These are phyloP conservation scores for Neostethus bicornis DNA, from an alignment of 2,797 vertebrate species.

Conservation along the genomic window DNA sequence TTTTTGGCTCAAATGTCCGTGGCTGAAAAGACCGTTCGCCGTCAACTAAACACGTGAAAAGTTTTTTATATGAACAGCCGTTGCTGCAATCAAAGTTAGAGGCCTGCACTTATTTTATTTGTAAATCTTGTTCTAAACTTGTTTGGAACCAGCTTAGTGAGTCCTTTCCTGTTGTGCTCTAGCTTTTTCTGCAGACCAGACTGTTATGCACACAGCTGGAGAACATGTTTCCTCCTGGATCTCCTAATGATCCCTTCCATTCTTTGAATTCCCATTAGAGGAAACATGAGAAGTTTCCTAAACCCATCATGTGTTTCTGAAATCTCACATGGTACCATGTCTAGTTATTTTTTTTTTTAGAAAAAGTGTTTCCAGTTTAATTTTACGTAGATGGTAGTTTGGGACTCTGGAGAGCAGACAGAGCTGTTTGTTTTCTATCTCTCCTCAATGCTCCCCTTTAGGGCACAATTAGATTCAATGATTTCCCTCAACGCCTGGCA, in stretches of 20 bases:
- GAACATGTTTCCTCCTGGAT: too few relatives aligned
- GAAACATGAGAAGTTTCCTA: not conserved
- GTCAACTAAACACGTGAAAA: too few relatives aligned
- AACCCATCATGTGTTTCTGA: not conserved
- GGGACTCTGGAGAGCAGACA: slow-evolving; percentile 32
- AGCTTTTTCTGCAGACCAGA: not conserved
- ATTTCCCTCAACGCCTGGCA: slow-evolving; percentile 50
- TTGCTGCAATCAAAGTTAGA: too few relatives aligned
- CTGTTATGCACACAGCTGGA: not conserved
- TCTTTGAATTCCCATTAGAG: too few relatives aligned
- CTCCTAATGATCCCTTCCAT: too few relatives aligned
- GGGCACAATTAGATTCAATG: slow-evolving; percentile 59
- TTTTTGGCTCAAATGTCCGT: too few relatives aligned
- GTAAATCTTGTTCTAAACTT: not conserved
- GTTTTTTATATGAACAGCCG: too few relatives aligned
- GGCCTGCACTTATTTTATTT: too few relatives aligned
- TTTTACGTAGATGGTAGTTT: slow-evolving; percentile 27
- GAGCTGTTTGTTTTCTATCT: slow-evolving; percentile 21
- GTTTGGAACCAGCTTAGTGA: not conserved
- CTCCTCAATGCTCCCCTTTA: slow-evolving; percentile 22
- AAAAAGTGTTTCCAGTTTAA: slow-evolving; percentile 14
- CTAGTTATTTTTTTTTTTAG: not conserved
- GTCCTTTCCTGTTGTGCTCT: not conserved
- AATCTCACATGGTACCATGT: slow-evolving; percentile 5
- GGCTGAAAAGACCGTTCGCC: too few relatives aligned